These are phyloP conservation scores for Lepidochrysops patricia DNA, from an alignment of 2,888 invertebrate species.

Conservation along the genomic window DNA sequence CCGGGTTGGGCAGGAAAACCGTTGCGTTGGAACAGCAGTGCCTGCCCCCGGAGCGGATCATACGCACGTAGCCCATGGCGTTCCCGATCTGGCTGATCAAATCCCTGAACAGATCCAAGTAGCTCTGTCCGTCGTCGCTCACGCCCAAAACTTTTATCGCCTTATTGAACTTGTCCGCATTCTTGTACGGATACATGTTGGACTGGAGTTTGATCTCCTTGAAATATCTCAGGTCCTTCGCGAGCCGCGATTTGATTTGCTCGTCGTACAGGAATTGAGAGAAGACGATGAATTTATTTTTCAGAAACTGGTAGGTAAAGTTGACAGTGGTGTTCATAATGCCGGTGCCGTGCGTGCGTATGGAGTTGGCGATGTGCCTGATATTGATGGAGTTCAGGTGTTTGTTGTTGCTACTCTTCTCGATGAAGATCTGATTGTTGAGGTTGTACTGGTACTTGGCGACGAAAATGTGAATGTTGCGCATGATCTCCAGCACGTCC, in stretches of 20 bases:
- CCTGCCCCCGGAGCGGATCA: slow-evolving; percentile 94
- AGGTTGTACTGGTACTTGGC: slow-evolving; percentile 95
- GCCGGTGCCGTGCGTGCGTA: slow-evolving; percentile 96
- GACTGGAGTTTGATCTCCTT: slow-evolving; percentile 80
- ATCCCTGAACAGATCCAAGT: slow-evolving; percentile 93
- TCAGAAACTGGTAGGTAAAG: slow-evolving; percentile 93
- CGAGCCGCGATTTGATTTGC: slow-evolving; percentile 94
- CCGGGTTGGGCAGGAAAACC: slow-evolving; percentile 88
- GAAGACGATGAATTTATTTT: slow-evolving; percentile 93
- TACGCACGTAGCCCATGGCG: slow-evolving; percentile 95
- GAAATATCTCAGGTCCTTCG: slow-evolving; percentile 90
- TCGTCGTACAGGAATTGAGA: slow-evolving; percentile 99
- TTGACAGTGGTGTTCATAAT: slow-evolving; percentile 96
- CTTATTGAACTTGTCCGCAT: slow-evolving; percentile 95
- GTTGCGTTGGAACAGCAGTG: slow-evolving; percentile 94
- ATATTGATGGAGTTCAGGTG: slow-evolving; percentile 96
- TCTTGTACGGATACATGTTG: slow-evolving; percentile 87
- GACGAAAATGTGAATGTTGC: slow-evolving; percentile 96
- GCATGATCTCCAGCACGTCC: slow-evolving; percentile 97
- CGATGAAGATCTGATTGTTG: slow-evolving; percentile 96
- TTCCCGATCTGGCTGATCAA: slow-evolving; percentile 96
- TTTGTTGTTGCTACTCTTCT: slow-evolving; percentile 92
- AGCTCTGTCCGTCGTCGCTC: slow-evolving; percentile 87
- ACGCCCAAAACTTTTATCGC: slow-evolving; percentile 91
- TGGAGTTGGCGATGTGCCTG: slow-evolving; percentile 95